phyloP scores from a whole-genome alignment of 1,140 invertebrate species.

The Araneus ventricosus region DNA sequence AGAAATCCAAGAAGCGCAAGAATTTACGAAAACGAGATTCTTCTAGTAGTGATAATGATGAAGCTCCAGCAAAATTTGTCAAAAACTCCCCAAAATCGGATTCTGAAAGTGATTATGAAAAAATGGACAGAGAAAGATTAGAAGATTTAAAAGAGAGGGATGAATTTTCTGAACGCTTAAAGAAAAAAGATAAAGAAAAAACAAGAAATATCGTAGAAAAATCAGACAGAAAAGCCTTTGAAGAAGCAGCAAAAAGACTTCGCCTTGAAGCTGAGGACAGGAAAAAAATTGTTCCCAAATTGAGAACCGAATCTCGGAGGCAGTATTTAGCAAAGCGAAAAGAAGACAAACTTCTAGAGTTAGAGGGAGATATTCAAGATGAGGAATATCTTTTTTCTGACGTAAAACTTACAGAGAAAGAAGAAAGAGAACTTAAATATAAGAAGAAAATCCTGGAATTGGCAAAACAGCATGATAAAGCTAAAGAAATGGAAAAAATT shows the following conservation, averaged over 20 bases:
- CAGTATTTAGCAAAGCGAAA: slow-evolving; percentile 97
- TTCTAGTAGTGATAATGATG: slow-evolving; percentile 47
- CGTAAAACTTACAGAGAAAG: slow-evolving; percentile 90
- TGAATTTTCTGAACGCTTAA: slow-evolving; percentile 93
- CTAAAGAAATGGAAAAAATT: slow-evolving; percentile 93
- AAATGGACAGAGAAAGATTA: slow-evolving; percentile 82
- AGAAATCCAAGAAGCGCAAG: slow-evolving; percentile 73
- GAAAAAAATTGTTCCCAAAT: slow-evolving; percentile 91
- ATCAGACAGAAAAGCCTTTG: slow-evolving; percentile 88
- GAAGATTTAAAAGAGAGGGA: slow-evolving; percentile 95
- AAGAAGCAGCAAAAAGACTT: slow-evolving; percentile 95
- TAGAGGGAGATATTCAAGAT: slow-evolving; percentile 96
- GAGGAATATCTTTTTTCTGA: slow-evolving; percentile 97
- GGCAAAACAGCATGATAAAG: slow-evolving; percentile 97
- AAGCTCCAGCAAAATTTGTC: background rate
- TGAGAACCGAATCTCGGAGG: slow-evolving; percentile 93
- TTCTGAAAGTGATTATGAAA: slow-evolving; percentile 74
- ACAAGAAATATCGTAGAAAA: slow-evolving; percentile 89
- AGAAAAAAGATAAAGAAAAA: slow-evolving; percentile 93
- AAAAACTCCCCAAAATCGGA: slow-evolving; percentile 42
- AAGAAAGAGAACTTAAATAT: slow-evolving; percentile 91
- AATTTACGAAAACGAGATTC: slow-evolving; percentile 64
- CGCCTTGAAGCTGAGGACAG: slow-evolving; percentile 90
- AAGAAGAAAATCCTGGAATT: slow-evolving; percentile 94
- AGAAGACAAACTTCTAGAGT: slow-evolving; percentile 96